Evolutionary conservation across 2,888 invertebrate species (phyloP), one percentile per base, ranked within the genome.

Genomic region (Aspidapion aeneum): DNA sequence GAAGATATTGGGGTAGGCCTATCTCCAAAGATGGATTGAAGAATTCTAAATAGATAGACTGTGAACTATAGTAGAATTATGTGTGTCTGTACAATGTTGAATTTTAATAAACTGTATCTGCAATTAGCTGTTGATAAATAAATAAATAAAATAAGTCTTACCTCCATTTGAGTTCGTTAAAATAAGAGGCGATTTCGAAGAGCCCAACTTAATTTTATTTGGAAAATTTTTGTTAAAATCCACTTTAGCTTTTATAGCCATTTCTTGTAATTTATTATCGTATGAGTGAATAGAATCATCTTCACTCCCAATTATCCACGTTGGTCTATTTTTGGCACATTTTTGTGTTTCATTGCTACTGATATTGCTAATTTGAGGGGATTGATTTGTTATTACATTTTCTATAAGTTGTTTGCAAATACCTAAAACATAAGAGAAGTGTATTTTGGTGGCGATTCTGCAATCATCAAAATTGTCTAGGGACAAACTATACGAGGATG

Each of bases 261-360:
- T 85, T 73, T 87, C 87, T 71, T 86, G 85, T n/a, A 85, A 80
- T 57, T 84, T 80, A 54, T 78, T 73, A 58, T 77, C 76, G 64
- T 74, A 76, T 57, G 77, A 74, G 66, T 75, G 74, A 63, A 81
- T 74, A 50, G 81, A 74, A 51, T 84, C 84, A 55, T 85, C 85
- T 72, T 85, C 85, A 67, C 81, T 82, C 52, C 84, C 84, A 60
- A 85, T 80, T 65, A 85, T 84, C 85, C 86, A 85, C 55, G 81
- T 82, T 2, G 85, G 84, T 67, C 83, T 78, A 19, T 60, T 63
- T 68, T 81, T 81, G 20, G 71, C 57, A 49, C 64, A 64, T 65
- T 70, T 73, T 22, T 73, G 69, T 51, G 73, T 62, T 59, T 74
- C 73, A 3, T 61, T 61, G 49, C 61, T 50, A 60, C 63, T 66